Base-by-base conservation (phyloP, 2,888 invertebrate genomes). In the Rhingia campestris region DNA sequence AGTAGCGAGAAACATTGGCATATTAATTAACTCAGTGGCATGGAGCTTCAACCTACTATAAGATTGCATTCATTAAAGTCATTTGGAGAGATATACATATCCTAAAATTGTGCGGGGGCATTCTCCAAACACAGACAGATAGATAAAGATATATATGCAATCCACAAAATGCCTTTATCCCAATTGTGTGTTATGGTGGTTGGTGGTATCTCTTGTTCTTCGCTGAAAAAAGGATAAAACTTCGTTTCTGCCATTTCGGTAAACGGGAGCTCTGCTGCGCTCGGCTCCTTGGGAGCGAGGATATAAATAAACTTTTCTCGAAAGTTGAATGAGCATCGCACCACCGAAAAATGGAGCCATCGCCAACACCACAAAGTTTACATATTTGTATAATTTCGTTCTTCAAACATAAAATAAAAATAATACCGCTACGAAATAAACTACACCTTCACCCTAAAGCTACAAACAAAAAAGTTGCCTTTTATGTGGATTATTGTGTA, bases 1-100 rank as follows among this genome's bases (percentile, higher is more conserved):
- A 79, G 79, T 43, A 59, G 79, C 70, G 74, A 74, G 70, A 54
- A 84, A 80, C 74, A 80, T 84, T 80, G 80, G 84, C 84, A 84
- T 84, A 79, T 79, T 84, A 84, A 84, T 82, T 84, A 84, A 84
- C 84, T 84, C 35, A 67, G 41, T 61, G 61, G 49, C 63, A 63
- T 41, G 59, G 69, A 63, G 54, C 77, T 63, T 73, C 67, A 77
- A 79, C 67, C 67, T 73, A 72, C 66, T 37, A 64, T 35, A 70
- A 56, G 73, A 73, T 69, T 82, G 73, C 73, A 69, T 79, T 82
- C 69, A 69, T 82, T 82, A 64, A 74, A 79, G 51, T 63, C 73
- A 56, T 53, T 72, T 22, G 14, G 61, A 67, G 53, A 59, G 61
- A 56, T 54, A n/a, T 12, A 35, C 33, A 7, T 41, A 45, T 14